A percentile compares a stretch with the other conserved stretches of the same genome.
Conservation (phyloP, 2,888 invertebrate genomes). For the Rotaria sp. region DNA sequence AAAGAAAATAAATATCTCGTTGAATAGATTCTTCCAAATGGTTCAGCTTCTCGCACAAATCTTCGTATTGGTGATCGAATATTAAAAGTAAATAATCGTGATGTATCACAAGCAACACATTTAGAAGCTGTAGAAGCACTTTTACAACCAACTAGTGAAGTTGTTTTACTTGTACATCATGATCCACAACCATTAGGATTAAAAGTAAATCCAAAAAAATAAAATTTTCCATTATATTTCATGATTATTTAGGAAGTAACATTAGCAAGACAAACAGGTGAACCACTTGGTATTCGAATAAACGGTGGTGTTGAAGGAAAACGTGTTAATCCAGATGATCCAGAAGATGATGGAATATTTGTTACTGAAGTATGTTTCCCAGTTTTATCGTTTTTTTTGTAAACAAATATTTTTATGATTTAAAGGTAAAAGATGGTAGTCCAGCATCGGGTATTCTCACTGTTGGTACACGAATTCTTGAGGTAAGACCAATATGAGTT, state of each 20-base stretch:
- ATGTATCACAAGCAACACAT: constrained; percentile 77
- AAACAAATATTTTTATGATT: not conserved
- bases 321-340: constrained; percentile 58
- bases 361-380: constrained; percentile 1
- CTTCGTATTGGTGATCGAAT: constrained; percentile 89
- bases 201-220: constrained; percentile 49
- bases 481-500: constrained; percentile 62
- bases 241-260: constrained; percentile 62
- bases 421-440: not conserved
- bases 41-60: constrained; percentile 81
- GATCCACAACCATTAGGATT: constrained; percentile 86
- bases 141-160: constrained; percentile 62
- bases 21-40: constrained; percentile 71
- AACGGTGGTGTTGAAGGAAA: constrained; percentile 58
- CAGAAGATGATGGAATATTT: constrained; percentile 60
- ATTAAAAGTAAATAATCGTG: constrained; percentile 72
- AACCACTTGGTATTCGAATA: constrained; percentile 60
- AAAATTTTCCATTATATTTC: not conserved
- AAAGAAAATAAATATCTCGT: too few relatives aligned
- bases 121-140: constrained; percentile 85
- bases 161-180: constrained; percentile 76
- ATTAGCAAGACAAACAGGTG: constrained; percentile 63
- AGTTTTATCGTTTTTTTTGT: not conserved
- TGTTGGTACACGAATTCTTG: constrained; percentile 62
- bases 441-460: constrained; percentile 30